phyloP scores from a whole-genome alignment of 1,140 invertebrate species.

The Drosophila nigromelanica region DNA sequence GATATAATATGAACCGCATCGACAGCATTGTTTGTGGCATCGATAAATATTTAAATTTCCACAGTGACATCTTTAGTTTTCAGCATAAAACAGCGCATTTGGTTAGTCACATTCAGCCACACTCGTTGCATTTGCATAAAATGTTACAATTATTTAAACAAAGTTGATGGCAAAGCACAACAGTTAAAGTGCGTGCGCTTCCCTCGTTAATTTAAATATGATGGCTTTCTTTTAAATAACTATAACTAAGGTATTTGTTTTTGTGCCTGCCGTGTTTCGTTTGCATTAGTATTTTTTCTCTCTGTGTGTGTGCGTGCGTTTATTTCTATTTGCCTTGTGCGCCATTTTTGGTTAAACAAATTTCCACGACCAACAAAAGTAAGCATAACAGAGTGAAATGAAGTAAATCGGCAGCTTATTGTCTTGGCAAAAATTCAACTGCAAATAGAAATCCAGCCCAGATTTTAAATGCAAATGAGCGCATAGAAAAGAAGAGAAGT shows the following conservation, averaged over 20 bases:
- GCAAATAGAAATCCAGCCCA: conserved; percentile 38
- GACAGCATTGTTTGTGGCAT: not conserved
- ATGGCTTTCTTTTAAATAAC: conserved; percentile 32
- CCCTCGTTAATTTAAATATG: conserved; percentile 32
- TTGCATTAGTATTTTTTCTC: conserved; percentile 23
- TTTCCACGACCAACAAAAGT: conserved; percentile 41
- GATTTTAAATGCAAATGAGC: conserved; percentile 50
- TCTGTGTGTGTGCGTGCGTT: conserved; percentile 12
- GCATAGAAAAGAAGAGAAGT: conserved; percentile 22
- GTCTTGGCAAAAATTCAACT: conserved; percentile 34
- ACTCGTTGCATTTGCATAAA: conserved; percentile 49
- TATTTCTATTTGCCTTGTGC: conserved; percentile 48
- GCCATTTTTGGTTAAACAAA: conserved; percentile 56
- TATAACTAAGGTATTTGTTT: conserved; percentile 29
- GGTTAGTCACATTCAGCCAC: conserved; percentile 30
- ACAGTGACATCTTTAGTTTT: conserved; percentile 5
- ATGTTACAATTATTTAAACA: conserved; percentile 50
- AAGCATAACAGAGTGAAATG: conserved; percentile 49
- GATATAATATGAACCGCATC: not conserved
- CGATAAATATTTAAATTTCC: conserved; percentile 1
- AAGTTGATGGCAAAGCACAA: conserved; percentile 32
- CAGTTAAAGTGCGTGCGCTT: conserved; percentile 30
- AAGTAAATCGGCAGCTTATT: conserved; percentile 34
- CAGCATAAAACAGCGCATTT: conserved; percentile 30
- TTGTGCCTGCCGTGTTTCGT: conserved; percentile 33